Percentiles rank a stretch among this genome's conserved stretches.
These are phyloP conservation scores for Triplophysa tibetana DNA, from an alignment of 2,113 vertebrate genomes.

Conservation along the genomic window DNA sequence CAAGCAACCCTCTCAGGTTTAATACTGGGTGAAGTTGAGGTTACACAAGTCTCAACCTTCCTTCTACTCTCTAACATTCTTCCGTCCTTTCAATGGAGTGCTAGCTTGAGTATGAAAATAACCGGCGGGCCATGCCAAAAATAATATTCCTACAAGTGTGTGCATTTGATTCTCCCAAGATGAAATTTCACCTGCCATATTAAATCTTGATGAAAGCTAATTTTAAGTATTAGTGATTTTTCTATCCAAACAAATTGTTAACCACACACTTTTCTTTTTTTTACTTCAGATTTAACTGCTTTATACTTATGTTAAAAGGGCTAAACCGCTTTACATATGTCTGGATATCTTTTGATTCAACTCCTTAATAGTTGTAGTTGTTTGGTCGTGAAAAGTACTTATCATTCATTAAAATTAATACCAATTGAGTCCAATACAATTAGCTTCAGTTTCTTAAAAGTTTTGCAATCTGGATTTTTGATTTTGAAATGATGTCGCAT, in stretches of 20 bases:
- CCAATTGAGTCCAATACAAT: background rate
- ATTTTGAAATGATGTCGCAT: background rate
- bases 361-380: slow-evolving; percentile 11
- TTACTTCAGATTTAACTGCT: slow-evolving; percentile 26
- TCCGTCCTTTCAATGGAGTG: slow-evolving; percentile 35
- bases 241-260: slow-evolving; percentile 43
- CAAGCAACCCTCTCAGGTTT: slow-evolving; percentile 36
- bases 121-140: slow-evolving; percentile 37
- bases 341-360: background rate
- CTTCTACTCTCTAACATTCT: slow-evolving; percentile 37
- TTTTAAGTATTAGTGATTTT: slow-evolving; percentile 36
- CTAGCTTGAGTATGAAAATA: slow-evolving; percentile 41
- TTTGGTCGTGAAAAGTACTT: background rate
- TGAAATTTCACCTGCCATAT: slow-evolving; percentile 8
- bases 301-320: background rate
- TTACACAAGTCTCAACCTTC: slow-evolving; percentile 37
- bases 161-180: slow-evolving; percentile 32
- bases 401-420: background rate
- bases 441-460: background rate
- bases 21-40: slow-evolving; percentile 44
- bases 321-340: slow-evolving; percentile 22
- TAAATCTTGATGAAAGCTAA: slow-evolving; percentile 32
- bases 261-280: slow-evolving; percentile 23
- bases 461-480: background rate
- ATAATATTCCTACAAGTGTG: slow-evolving; percentile 45